Conservation (phyloP, 2,888 invertebrate species). For the Mantis religiosa region DNA sequence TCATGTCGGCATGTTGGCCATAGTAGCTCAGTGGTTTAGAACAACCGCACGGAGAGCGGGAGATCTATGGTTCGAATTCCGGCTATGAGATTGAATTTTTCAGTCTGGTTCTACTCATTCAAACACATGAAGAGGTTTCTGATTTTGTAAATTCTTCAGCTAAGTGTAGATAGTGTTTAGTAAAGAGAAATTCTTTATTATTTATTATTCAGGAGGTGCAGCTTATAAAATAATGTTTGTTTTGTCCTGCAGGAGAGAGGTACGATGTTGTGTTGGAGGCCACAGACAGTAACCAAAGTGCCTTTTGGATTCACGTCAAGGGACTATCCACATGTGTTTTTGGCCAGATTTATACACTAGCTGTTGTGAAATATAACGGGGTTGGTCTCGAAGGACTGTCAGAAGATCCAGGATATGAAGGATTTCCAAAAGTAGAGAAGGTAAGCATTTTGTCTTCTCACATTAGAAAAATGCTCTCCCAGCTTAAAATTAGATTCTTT, state of each 20-base stretch:
- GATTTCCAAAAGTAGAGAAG: slow-evolving; percentile 21
- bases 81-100: no score
- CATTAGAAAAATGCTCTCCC: neutral
- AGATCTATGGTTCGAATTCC: no score
- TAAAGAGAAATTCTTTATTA: no score
- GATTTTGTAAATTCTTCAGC: no score
- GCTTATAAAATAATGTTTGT: neutral
- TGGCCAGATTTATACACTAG: slow-evolving; percentile 40
- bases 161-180: no score
- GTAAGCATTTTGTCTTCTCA: no score
- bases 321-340: slow-evolving; percentile 52
- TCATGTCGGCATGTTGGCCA: no score
- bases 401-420: slow-evolving; percentile 4
- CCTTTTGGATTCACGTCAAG: slow-evolving; percentile 52
- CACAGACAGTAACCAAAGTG: slow-evolving; percentile 40
- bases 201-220: no score
- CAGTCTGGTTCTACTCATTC: no score
- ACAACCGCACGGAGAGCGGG: no score
- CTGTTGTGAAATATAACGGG: slow-evolving; percentile 41
- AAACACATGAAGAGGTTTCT: no score
- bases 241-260: slow-evolving; percentile 52
- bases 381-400: neutral
- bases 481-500: neutral
- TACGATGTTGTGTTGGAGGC: slow-evolving; percentile 58
- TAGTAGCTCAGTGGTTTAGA: no score